A percentile compares a stretch with the other conserved stretches of the same genome.
phyloP scores from a whole-genome alignment of 2,888 invertebrate genomes.

The Anthophora plumipes region DNA sequence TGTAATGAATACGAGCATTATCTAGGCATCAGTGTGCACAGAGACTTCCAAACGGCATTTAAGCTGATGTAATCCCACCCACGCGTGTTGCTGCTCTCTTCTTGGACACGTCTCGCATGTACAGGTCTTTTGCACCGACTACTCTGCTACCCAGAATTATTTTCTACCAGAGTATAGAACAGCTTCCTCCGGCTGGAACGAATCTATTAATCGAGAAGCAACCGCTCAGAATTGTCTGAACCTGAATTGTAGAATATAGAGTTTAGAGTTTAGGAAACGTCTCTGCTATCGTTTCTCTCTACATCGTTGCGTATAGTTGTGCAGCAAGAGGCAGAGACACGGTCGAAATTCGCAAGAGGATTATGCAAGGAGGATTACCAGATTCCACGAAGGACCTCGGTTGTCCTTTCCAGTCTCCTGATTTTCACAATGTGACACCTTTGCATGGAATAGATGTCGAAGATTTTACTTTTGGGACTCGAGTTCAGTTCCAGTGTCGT shows the following conservation, averaged over 20 bases:
- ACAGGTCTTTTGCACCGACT: slow-evolving; percentile 6
- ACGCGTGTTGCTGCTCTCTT: slow-evolving; percentile 31
- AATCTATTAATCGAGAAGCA: slow-evolving; percentile 25
- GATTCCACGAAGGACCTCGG: slow-evolving; percentile 19
- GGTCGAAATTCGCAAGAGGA: slow-evolving; percentile 23
- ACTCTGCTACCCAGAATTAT: slow-evolving; percentile 11
- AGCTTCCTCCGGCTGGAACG: slow-evolving; percentile 11
- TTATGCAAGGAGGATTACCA: slow-evolving; percentile 27
- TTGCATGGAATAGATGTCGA: neutral
- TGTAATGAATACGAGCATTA: slow-evolving; percentile 45
- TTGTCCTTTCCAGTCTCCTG: slow-evolving; percentile 33
- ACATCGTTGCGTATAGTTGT: slow-evolving; percentile 3
- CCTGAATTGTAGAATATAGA: neutral
- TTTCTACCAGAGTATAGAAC: neutral
- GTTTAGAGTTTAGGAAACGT: neutral
- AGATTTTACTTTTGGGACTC: slow-evolving; percentile 22
- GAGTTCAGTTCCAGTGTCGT: slow-evolving; percentile 24
- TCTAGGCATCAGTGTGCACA: slow-evolving; percentile 39
- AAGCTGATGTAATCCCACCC: slow-evolving; percentile 51
- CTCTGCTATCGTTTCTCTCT: slow-evolving; percentile 14
- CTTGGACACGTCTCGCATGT: slow-evolving; percentile 19
- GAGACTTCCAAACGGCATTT: slow-evolving; percentile 43
- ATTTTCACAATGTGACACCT: slow-evolving; percentile 30
- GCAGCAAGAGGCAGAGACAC: neutral
- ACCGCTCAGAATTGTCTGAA: neutral